Percentiles rank a stretch among this genome's conserved stretches.
phyloP scores from a whole-genome alignment of 2,888 invertebrate genomes.

The Scaptomyza tumidula region DNA sequence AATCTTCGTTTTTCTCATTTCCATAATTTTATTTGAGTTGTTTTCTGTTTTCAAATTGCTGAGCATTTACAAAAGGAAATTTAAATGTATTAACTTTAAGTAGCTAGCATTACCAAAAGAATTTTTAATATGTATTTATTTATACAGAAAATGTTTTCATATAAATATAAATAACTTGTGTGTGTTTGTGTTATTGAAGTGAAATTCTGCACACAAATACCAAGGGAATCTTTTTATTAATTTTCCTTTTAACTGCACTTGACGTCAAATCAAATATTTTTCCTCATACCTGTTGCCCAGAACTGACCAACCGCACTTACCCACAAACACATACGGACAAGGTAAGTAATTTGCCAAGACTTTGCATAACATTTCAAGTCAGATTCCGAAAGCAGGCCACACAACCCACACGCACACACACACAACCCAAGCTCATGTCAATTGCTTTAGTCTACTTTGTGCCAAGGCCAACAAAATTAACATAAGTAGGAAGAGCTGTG shows the following conservation, averaged over 20 bases:
- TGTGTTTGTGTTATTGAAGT: background rate
- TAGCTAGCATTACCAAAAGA: too few relatives aligned
- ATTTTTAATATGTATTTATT: background rate
- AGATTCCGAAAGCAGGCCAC: constrained; percentile 17
- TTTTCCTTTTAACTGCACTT: constrained; percentile 5
- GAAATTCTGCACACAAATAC: background rate
- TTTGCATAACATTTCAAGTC: constrained; percentile 41
- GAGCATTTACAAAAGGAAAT: too few relatives aligned
- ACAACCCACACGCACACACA: constrained; percentile 8
- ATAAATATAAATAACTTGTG: background rate
- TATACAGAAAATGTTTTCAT: background rate
- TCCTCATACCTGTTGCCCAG: constrained; percentile 48
- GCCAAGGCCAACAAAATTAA: constrained; percentile 69
- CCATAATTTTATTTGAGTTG: background rate
- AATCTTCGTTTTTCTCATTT: background rate
- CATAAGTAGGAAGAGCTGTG: constrained; percentile 47
- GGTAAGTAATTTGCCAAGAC: constrained; percentile 61
- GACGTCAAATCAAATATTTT: constrained; percentile 28
- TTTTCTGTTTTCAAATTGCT: too few relatives aligned
- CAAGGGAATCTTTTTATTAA: background rate
- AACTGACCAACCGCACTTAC: constrained; percentile 4
- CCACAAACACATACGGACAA: background rate
- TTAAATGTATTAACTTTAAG: too few relatives aligned
- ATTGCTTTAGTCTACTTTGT: constrained; percentile 62
- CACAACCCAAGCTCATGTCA: constrained; percentile 54